phyloP scores from a whole-genome alignment of 92 coral and sea anemone species.

The Porites evermanni region DNA sequence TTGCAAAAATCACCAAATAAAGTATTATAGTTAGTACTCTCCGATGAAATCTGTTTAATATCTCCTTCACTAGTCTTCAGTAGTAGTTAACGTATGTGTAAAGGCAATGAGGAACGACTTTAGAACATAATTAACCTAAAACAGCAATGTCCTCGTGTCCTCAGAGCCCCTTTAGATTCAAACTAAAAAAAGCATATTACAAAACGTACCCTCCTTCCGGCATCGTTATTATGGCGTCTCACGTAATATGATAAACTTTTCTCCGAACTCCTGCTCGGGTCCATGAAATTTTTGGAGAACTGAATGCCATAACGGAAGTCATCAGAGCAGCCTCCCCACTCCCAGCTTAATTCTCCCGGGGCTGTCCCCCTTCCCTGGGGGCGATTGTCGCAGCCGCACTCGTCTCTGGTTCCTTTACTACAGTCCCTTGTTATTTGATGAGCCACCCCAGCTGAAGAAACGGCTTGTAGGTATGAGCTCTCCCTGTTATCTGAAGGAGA shows the following conservation, averaged over 20 bases:
- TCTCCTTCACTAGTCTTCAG: too few species aligned
- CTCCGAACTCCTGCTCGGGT: constrained; percentile 58
- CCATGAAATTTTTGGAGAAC: constrained; percentile 75
- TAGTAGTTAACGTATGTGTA: too few species aligned
- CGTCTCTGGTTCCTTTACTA: constrained; percentile 65
- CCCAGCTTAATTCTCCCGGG: constrained; percentile 61
- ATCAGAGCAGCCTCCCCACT: constrained; percentile 95
- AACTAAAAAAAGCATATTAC: too few species aligned
- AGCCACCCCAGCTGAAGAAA: constrained; percentile 88
- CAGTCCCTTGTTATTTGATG: constrained; percentile 83
- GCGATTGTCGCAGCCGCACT: constrained; percentile 82
- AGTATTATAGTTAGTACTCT: too few species aligned
- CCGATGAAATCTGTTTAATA: too few species aligned
- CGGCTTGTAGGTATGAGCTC: constrained; percentile 84
- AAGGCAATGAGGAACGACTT: too few species aligned
- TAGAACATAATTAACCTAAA: too few species aligned
- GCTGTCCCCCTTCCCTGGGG: constrained; percentile 55
- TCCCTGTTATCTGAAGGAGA: constrained; percentile 70
- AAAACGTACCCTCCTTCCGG: constrained; percentile 81
- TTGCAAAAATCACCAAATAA: too few species aligned
- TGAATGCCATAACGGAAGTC: constrained; percentile 68
- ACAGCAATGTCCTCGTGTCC: too few species aligned
- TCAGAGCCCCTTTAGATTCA: too few species aligned
- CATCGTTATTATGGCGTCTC: constrained; percentile 80
- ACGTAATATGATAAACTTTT: constrained; percentile 44